These are phyloP conservation scores for Caretta caretta DNA, from an alignment of 2,113 vertebrate genomes.

Conservation along the genomic window DNA sequence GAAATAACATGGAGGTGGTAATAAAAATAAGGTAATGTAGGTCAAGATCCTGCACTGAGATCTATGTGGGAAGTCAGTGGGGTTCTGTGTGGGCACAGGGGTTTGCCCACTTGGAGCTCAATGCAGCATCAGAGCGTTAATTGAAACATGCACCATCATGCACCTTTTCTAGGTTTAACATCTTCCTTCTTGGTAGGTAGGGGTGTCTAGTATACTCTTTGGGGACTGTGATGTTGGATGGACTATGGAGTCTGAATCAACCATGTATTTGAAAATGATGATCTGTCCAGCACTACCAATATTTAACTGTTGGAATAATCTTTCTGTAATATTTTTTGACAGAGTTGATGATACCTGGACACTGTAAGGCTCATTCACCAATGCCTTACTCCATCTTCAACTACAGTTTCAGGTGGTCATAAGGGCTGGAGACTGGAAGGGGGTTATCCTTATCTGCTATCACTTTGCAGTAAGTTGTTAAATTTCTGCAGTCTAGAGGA, in stretches of 20 bases:
- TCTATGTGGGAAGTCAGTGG: conserved; percentile 21
- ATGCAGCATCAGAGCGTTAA: fast-evolving
- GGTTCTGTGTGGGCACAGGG: conserved; percentile 50
- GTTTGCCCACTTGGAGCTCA: background rate
- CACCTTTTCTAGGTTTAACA: background rate
- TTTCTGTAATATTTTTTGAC: background rate
- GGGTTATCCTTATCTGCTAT: background rate
- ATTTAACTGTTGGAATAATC: background rate
- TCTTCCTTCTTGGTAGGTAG: background rate
- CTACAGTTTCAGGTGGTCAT: background rate
- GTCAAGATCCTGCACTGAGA: conserved; percentile 57
- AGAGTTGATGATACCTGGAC: background rate
- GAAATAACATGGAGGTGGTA: conserved; percentile 57
- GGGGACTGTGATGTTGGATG: background rate
- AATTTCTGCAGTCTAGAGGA: background rate
- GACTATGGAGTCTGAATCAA: background rate
- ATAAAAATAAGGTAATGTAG: conserved; percentile 67
- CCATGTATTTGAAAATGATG: background rate
- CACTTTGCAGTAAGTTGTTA: background rate
- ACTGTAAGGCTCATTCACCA: background rate
- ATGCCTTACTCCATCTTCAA: background rate
- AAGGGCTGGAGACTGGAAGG: background rate
- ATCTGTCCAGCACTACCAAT: background rate
- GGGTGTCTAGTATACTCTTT: background rate
- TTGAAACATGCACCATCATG: background rate